Base-by-base conservation (phyloP, 2,888 invertebrate genomes). In the Neocrepidodera transversa region DNA sequence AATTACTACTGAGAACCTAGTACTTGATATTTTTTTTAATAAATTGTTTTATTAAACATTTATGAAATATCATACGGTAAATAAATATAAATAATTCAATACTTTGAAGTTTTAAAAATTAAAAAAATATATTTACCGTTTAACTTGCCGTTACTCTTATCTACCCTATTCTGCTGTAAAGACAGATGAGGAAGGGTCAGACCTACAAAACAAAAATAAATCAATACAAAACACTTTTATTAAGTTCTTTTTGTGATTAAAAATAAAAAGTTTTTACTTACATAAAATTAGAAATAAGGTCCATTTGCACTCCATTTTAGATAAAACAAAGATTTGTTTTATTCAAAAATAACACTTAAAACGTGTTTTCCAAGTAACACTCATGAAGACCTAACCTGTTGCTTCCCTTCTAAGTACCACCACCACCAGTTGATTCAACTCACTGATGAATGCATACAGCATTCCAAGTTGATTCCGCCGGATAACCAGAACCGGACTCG, bases 141-240 rank as follows among this genome's bases (percentile, higher is more conserved):
- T n/a, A 11, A 40, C 35, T 50, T 54, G 28, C 26, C 26, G 35
- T 51, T 32, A 13, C 28, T 58, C 6, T 50, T 62, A 36, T 49
- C 47, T 14, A 30, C 28, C 47, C 35, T 54, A 18, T 43, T 43
- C 32, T 58, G 62, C 18, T 58, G 58, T 2, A 47, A 45, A 42
- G 50, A 54, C 11, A 52, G 30, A 3, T 47, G 49, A 16, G 58
- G 58, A 36, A 58, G 49, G 23, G 38, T 11, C 10, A 52, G 16
- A 32, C 54, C 62, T 62, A 50, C 26, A 62, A 54, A 18, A 18
- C n/a, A 42, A 18, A 42, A 16, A 14, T n/a, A 42, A 42, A 42
- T 42, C 32, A 13, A 18, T 48, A 1, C 32, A 32, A 2, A 13
- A 5, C n/a, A n/a, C n/a, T n/a, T n/a, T n/a, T n/a, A n/a, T n/a